These are phyloP conservation scores for Globicephala melas DNA, from an alignment of 2,113 vertebrate species.

Conservation along the genomic window DNA sequence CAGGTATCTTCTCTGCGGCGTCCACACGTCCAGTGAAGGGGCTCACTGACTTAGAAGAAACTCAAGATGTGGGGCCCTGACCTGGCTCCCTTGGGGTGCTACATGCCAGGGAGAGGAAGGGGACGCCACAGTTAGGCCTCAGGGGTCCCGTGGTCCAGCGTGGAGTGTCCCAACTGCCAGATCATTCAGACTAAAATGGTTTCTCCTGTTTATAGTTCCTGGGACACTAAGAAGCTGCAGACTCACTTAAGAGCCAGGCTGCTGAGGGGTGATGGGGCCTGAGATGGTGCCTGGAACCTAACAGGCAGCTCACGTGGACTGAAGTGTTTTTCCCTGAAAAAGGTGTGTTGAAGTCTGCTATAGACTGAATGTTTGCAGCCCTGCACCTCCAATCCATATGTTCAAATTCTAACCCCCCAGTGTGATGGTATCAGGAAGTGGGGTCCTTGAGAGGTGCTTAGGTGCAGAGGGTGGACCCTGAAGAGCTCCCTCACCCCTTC, in stretches of 20 bases:
- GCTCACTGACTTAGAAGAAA: not conserved
- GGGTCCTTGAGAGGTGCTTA: not conserved
- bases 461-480: not conserved
- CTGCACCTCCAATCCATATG: not conserved
- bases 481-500: not conserved
- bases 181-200: not conserved
- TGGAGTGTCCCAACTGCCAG: not conserved
- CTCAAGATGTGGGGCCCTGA: not conserved
- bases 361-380: not conserved
- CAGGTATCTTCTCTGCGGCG: not conserved
- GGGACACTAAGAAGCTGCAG: not conserved
- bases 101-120: not conserved
- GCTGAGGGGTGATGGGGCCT: not conserved
- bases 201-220: not conserved
- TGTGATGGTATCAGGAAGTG: not conserved
- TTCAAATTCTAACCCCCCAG: not conserved
- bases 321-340: not conserved
- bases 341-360: not conserved
- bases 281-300: not conserved
- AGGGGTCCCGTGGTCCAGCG: not conserved
- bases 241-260: not conserved
- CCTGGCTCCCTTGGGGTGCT: not conserved
- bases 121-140: rapidly evolving
- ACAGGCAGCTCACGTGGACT: not conserved
- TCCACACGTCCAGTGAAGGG: not conserved